Evolutionary conservation across 2,113 vertebrate genomes (phyloP), one percentile per base, ranked within the genome.

Genomic region (Panthera leo): DNA sequence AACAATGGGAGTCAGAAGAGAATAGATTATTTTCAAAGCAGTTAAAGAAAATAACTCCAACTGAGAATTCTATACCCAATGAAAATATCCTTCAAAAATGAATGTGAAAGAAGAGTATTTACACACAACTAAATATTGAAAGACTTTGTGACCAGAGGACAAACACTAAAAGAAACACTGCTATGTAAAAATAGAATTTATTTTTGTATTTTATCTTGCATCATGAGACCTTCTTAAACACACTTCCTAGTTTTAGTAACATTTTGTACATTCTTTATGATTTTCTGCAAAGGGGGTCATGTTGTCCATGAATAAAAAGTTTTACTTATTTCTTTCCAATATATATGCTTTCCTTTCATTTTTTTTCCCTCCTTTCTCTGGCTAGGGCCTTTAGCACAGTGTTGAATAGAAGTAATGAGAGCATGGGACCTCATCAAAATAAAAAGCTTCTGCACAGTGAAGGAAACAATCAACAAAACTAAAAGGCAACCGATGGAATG

Each of bases 31-130:
- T 83, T 92, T 91, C 67, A 65, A 97, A 97, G 31, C 85, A 45
- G 23, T 91, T 89, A 65, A 65, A 86, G 83, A 93, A 87, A 97
- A 84, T 82, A 90, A 95, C n/a, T 91, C 31, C 61, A 97, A 96
- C 7, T 61, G 85, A 91, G 23, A 85, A 67, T 79, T 94, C 86
- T 86, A 94, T 31, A 78, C 19, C 76, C 13, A 89, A 39, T 85
- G 48, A 97, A 95, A 95, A 89, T 76, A 86, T 19, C 27, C 31
- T 94, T 94, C n/a, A 78, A 94, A 95, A 94, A 63, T 71, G 39
- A 91, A 85, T n/a, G 42, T 65, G 67, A 96, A 75, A 95, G 51
- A 86, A 89, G 31, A 73, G 34, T 2, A 55, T 61, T 91, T 95
- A 85, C 16, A 94, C 75, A 85, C 19, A 83, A 91, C 27, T 61